Percentiles rank a stretch among this genome's conserved stretches.
phyloP scores from a whole-genome alignment of 2,113 vertebrate species.

The Saccopteryx leptura region DNA sequence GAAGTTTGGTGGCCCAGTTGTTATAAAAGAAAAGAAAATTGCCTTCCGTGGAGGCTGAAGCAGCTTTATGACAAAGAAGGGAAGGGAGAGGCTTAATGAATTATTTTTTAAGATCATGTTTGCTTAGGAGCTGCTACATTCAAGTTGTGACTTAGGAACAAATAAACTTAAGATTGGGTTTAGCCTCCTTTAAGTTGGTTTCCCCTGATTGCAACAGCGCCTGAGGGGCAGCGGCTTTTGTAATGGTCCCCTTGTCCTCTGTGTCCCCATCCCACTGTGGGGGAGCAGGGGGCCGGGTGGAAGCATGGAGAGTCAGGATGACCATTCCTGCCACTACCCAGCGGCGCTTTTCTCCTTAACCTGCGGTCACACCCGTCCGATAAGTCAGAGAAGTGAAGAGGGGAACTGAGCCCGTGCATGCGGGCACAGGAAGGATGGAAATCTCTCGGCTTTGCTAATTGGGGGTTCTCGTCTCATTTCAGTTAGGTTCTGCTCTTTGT shows the following conservation, averaged over 20 bases:
- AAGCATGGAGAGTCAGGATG: constrained; percentile 82
- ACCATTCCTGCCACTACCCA: constrained; percentile 89
- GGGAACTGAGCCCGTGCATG: not conserved
- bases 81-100: not conserved
- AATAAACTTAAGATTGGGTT: not conserved
- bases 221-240: not conserved
- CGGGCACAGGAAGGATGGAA: not conserved
- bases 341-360: constrained; percentile 86
- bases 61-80: not conserved
- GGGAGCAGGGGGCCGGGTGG: constrained; percentile 84
- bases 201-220: not conserved
- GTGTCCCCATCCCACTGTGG: constrained; percentile 86
- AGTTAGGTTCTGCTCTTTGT: constrained; percentile 61
- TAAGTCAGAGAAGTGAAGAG: not conserved
- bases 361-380: constrained; percentile 79
- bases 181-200: not conserved
- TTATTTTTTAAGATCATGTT: not conserved
- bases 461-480: constrained; percentile 79
- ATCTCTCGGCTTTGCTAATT: constrained; percentile 87
- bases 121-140: not conserved
- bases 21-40: not conserved
- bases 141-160: not conserved
- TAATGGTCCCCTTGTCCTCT: constrained; percentile 71
- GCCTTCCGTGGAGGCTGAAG: not conserved
- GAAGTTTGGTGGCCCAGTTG: fast-evolving